These are phyloP conservation scores for Leptopilina myrica DNA, from an alignment of 2,888 invertebrate genomes.

Conservation along the genomic window DNA sequence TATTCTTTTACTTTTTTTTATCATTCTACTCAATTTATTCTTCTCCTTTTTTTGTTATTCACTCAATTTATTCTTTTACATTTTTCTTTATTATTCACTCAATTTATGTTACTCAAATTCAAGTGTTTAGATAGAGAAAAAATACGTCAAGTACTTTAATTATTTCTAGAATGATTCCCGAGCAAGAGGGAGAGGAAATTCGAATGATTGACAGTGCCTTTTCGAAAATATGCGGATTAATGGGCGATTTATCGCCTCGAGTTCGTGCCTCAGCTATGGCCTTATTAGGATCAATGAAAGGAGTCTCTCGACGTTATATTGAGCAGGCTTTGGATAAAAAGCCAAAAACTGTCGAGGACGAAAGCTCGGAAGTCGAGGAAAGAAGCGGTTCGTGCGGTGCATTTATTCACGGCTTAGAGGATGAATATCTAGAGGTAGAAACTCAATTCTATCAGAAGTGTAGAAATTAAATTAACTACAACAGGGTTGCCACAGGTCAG, in stretches of 20 bases:
- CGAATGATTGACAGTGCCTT: constrained; percentile 97
- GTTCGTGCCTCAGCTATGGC: constrained; percentile 92
- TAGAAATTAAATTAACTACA: constrained; percentile 17
- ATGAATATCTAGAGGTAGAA: constrained; percentile 88
- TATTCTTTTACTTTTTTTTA: too few relatives aligned
- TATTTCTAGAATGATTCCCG: constrained; percentile 82
- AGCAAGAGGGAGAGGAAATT: constrained; percentile 89
- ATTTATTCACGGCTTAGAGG: constrained; percentile 98
- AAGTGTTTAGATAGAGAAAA: constrained; percentile 38
- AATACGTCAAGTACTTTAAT: neutral
- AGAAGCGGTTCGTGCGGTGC: constrained; percentile 96
- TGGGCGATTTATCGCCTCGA: constrained; percentile 94
- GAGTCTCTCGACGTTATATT: constrained; percentile 92
- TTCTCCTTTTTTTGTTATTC: too few relatives aligned
- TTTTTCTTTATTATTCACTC: too few relatives aligned
- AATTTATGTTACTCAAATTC: neutral
- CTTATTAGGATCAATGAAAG: constrained; percentile 90
- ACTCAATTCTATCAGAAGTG: constrained; percentile 1
- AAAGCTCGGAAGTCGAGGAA: constrained; percentile 72
- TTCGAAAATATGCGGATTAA: constrained; percentile 93
- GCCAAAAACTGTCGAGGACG: constrained; percentile 75
- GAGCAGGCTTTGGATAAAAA: constrained; percentile 99
- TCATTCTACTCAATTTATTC: too few relatives aligned
- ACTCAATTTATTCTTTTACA: too few relatives aligned
- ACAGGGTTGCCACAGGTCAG: too few relatives aligned